These are phyloP conservation scores for Anthonomus grandis DNA, from an alignment of 1,140 invertebrate species.

Conservation along the genomic window DNA sequence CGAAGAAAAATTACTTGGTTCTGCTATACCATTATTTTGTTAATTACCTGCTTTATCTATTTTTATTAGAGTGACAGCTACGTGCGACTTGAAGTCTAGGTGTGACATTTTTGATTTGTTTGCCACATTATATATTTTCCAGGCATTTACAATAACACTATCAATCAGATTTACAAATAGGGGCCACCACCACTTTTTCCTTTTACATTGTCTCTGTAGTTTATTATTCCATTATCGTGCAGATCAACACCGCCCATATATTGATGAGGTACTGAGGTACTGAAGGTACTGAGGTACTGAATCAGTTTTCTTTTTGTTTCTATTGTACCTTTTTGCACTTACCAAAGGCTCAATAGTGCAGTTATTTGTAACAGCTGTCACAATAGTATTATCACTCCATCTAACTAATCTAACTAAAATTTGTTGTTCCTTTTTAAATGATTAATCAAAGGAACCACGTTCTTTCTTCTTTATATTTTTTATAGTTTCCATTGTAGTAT, in stretches of 20 bases:
- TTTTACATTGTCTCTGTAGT: constrained; percentile 34
- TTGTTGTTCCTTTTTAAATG: constrained; percentile 21
- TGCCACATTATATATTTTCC: constrained; percentile 28
- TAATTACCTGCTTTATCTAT: background rate
- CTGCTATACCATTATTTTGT: background rate
- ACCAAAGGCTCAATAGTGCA: constrained; percentile 16
- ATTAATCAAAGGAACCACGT: constrained; percentile 15
- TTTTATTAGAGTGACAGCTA: constrained; percentile 10
- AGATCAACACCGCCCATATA: constrained; percentile 37
- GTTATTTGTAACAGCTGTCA: constrained; percentile 17
- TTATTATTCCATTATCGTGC: constrained; percentile 35
- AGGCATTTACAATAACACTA: constrained; percentile 32
- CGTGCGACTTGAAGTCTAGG: constrained; percentile 24
- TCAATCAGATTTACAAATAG: constrained; percentile 34
- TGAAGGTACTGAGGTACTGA: constrained; percentile 15
- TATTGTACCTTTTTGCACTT: constrained; percentile 27
- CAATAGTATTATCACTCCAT: constrained; percentile 29
- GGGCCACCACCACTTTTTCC: constrained; percentile 43
- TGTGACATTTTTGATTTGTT: constrained; percentile 26
- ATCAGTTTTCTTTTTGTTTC: constrained; percentile 25
- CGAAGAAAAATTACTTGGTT: background rate
- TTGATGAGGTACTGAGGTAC: constrained; percentile 34
- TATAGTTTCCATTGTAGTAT: constrained; percentile 3
- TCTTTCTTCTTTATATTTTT: constrained; percentile 9
- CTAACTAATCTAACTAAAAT: constrained; percentile 19